A percentile compares a stretch with the other conserved stretches of the same genome.
These are phyloP conservation scores for Laspeyria flexula DNA, from an alignment of 2,888 invertebrate genomes.

Conservation along the genomic window DNA sequence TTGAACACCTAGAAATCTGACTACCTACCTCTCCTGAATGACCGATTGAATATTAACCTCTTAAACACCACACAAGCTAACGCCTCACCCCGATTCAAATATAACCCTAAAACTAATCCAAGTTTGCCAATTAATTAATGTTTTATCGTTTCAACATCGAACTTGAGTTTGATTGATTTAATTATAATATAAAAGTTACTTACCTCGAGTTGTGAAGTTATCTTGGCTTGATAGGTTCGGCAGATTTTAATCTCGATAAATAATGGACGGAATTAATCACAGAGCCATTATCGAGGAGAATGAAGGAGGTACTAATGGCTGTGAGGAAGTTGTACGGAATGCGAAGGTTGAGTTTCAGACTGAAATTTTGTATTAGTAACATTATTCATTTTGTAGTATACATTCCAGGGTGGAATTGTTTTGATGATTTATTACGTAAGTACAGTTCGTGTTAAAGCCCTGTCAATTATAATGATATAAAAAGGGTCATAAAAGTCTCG, in stretches of 20 bases:
- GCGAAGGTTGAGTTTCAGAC: background rate
- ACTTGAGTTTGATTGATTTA: conserved; percentile 34
- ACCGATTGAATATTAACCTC: too few relatives aligned
- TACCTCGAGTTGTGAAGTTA: conserved; percentile 6
- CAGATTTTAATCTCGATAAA: conserved; percentile 44
- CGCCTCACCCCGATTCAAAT: conserved; percentile 11
- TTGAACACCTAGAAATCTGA: too few relatives aligned
- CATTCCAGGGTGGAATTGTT: too few relatives aligned
- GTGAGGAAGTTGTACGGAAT: background rate
- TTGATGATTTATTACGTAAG: too few relatives aligned
- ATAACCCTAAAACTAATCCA: conserved; percentile 41
- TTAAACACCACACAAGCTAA: background rate
- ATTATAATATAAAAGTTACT: conserved; percentile 35
- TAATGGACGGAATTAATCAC: conserved; percentile 34
- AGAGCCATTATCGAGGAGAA: background rate
- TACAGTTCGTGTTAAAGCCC: too few relatives aligned
- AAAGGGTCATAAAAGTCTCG: too few relatives aligned
- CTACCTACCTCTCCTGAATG: too few relatives aligned
- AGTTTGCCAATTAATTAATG: conserved; percentile 42
- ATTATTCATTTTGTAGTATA: background rate
- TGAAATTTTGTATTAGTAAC: conserved; percentile 1
- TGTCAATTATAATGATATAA: too few relatives aligned
- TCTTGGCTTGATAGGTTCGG: conserved; percentile 12
- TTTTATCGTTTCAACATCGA: conserved; percentile 28
- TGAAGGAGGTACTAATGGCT: background rate